These are phyloP conservation scores for Cotesia congregata DNA, from an alignment of 2,888 invertebrate species.

Conservation along the genomic window DNA sequence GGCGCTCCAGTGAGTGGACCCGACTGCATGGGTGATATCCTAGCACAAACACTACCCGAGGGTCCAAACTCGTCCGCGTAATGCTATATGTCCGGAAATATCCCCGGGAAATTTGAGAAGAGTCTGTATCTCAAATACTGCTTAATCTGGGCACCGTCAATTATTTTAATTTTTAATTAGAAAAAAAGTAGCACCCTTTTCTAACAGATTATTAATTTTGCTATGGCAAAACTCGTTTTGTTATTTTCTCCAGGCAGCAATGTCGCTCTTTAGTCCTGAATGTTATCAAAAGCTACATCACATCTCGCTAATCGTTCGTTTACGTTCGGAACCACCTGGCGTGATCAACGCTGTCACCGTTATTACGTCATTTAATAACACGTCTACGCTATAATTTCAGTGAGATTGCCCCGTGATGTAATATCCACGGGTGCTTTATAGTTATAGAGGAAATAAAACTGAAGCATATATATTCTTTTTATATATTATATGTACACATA, in stretches of 20 bases:
- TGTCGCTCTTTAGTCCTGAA: not conserved
- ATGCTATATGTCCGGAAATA: conserved; percentile 17
- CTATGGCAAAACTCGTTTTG: not conserved
- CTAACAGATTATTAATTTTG: not conserved
- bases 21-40: conserved; percentile 12
- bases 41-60: conserved; percentile 30
- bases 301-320: not conserved
- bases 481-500: conserved; percentile 26
- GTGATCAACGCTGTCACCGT: not conserved
- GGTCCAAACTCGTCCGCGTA: conserved; percentile 13
- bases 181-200: not conserved
- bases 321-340: not conserved
- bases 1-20: conserved; percentile 28
- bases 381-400: not conserved
- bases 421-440: conserved; percentile 41
- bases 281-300: not conserved
- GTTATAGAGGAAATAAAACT: conserved; percentile 27
- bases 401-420: not conserved
- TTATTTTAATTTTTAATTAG: not conserved
- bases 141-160: not conserved
- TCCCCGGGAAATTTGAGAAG: conserved; percentile 13
- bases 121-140: conserved; percentile 7
- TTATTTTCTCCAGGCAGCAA: not conserved
- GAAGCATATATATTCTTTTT: not conserved
- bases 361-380: not conserved